Percentiles rank a stretch among this genome's conserved stretches.
These are phyloP conservation scores for Burhinus bistriatus DNA, from an alignment of 2,113 vertebrate genomes.

Conservation along the genomic window DNA sequence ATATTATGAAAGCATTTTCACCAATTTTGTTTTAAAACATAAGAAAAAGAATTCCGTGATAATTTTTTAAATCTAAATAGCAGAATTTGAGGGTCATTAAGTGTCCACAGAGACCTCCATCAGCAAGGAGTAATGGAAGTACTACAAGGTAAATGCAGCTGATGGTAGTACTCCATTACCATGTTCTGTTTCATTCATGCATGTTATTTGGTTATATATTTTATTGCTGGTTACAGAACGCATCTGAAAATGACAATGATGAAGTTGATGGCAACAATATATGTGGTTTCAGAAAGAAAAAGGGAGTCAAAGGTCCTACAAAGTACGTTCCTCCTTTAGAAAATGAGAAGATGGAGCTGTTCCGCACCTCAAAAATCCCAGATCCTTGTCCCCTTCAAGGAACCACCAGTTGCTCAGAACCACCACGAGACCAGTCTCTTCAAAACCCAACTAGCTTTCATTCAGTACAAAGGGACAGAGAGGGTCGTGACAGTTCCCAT, in stretches of 20 bases:
- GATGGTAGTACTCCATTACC: neutral
- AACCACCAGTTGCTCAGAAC: neutral
- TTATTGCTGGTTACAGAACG: conserved; percentile 75
- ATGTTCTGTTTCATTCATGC: neutral
- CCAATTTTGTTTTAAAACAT: neutral
- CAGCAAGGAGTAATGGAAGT: neutral
- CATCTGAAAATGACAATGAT: conserved; percentile 69
- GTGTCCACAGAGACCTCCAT: neutral
- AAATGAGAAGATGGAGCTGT: conserved; percentile 65
- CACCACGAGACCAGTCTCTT: conserved; percentile 14
- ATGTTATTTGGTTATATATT: conserved; percentile 51
- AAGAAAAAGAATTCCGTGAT: neutral
- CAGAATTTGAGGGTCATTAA: neutral
- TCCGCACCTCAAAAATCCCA: conserved; percentile 32
- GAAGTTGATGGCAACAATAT: conserved; percentile 80
- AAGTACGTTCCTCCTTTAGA: conserved; percentile 56
- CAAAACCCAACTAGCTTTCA: conserved; percentile 16
- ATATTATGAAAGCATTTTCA: neutral
- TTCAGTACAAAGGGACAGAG: neutral
- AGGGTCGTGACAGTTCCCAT: neutral
- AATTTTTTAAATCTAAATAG: neutral
- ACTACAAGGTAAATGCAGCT: neutral
- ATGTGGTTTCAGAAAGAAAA: conserved; percentile 76
- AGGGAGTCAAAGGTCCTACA: conserved; percentile 73
- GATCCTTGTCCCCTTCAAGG: conserved; percentile 23